These are phyloP conservation scores for Choloepus hoffmanni DNA, from an alignment of 2,113 vertebrate species.

Conservation along the genomic window DNA sequence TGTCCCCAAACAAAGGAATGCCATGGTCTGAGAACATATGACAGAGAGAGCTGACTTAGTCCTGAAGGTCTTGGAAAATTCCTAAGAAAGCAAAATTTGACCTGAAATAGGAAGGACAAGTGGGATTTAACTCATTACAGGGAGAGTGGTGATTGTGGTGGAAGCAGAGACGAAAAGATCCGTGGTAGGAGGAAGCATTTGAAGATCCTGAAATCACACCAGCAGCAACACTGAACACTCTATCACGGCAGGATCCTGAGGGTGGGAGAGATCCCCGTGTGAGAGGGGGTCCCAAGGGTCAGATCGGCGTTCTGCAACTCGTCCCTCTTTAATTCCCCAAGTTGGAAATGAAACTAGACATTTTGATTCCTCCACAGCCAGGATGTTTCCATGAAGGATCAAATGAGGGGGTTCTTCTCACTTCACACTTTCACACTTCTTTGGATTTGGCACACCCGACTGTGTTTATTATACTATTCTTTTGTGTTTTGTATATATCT, in stretches of 20 bases:
- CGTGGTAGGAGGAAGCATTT: background rate
- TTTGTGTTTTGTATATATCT: constrained; percentile 51
- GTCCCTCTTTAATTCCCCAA: constrained; percentile 63
- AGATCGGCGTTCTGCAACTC: background rate
- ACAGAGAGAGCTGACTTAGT: constrained; percentile 15
- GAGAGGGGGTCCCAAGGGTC: background rate
- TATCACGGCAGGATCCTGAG: background rate
- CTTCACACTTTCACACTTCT: constrained; percentile 52
- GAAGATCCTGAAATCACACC: background rate
- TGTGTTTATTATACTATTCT: constrained; percentile 76
- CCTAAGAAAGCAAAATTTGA: constrained; percentile 15
- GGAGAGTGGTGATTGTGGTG: background rate
- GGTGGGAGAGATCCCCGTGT: background rate
- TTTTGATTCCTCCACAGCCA: constrained; percentile 19
- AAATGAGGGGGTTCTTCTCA: constrained; percentile 65
- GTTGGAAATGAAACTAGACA: constrained; percentile 51
- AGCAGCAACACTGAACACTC: background rate
- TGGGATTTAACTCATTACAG: background rate
- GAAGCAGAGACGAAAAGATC: background rate
- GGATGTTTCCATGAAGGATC: constrained; percentile 53
- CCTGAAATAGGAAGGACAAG: background rate
- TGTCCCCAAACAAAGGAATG: constrained; percentile 17
- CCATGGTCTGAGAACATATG: background rate
- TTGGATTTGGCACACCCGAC: constrained; percentile 62
- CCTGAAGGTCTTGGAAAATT: constrained; percentile 14